These are phyloP conservation scores for Nothura maculosa DNA, from an alignment of 2,797 vertebrate species.

Conservation along the genomic window DNA sequence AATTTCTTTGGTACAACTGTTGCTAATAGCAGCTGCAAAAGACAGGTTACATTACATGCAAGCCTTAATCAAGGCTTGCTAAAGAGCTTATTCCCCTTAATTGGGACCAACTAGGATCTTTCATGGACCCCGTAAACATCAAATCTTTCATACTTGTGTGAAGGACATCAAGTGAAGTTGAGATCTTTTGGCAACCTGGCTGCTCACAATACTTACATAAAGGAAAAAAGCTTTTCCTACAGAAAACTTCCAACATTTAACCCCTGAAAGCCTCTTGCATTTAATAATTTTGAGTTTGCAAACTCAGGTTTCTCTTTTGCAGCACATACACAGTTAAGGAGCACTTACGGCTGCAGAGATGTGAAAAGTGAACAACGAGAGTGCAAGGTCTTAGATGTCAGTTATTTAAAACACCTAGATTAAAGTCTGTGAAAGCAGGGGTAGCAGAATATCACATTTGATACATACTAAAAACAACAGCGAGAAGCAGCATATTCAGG, in stretches of 20 bases:
- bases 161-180: not conserved
- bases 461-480: not conserved
- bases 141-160: not conserved
- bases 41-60: not conserved
- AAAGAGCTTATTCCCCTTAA: not conserved
- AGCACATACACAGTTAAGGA: not conserved
- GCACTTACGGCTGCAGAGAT: not conserved
- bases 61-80: not conserved
- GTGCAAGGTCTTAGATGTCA: accelerated
- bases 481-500: not conserved
- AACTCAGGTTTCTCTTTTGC: accelerated
- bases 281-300: accelerated
- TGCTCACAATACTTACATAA: accelerated
- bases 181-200: no score
- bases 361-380: accelerated
- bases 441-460: accelerated
- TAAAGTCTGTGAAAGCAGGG: accelerated
- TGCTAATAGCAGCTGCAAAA: not conserved
- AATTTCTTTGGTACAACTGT: not conserved
- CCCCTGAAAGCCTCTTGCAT: not conserved
- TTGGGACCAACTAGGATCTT: not conserved
- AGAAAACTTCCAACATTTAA: not conserved
- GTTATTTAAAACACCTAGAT: accelerated
- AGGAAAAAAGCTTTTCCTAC: not conserved
- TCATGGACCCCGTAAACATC: accelerated